Evolutionary conservation across 37 sponge, comb jelly and placozoan genomes (phyloP).

Genomic region (Ianthella basta): DNA sequence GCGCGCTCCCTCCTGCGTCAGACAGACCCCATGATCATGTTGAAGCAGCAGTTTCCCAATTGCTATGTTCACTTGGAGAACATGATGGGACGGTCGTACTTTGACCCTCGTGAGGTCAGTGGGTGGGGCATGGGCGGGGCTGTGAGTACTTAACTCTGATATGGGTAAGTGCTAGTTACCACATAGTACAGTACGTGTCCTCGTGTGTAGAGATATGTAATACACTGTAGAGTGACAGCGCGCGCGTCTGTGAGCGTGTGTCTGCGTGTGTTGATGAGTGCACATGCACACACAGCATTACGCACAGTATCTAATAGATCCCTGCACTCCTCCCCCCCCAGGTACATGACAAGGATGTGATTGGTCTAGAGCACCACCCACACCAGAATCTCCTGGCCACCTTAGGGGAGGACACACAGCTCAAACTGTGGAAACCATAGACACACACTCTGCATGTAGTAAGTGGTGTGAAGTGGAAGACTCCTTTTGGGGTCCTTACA

Average conservation of each 20-base stretch:
- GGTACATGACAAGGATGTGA: constrained; percentile 94
- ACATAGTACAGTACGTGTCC: no score
- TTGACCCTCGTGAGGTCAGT: constrained; percentile 94
- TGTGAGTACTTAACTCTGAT: no score
- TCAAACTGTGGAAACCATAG: constrained; percentile 93
- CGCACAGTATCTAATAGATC: no score
- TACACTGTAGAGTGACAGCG: no score
- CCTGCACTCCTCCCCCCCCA: not conserved
- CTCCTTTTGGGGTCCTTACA: no score
- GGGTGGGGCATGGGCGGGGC: no score
- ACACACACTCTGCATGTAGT: no score
- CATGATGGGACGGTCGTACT: constrained; percentile 90
- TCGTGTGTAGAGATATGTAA: no score
- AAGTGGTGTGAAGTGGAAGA: no score
- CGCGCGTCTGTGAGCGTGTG: constrained; percentile 12
- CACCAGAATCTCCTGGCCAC: constrained; percentile 97
- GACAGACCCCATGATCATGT: constrained; percentile 97
- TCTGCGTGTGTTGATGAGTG: constrained; percentile 14
- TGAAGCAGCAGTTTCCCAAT: constrained; percentile 91
- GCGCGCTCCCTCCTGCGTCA: constrained; percentile 93
- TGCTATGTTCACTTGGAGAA: constrained; percentile 93
- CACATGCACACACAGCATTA: no score
- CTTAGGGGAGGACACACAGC: constrained; percentile 83
- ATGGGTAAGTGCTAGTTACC: no score
- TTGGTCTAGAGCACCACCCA: constrained; percentile 95